Base-by-base conservation (phyloP, 2,888 invertebrate species). In the Zele albiditarsus region DNA sequence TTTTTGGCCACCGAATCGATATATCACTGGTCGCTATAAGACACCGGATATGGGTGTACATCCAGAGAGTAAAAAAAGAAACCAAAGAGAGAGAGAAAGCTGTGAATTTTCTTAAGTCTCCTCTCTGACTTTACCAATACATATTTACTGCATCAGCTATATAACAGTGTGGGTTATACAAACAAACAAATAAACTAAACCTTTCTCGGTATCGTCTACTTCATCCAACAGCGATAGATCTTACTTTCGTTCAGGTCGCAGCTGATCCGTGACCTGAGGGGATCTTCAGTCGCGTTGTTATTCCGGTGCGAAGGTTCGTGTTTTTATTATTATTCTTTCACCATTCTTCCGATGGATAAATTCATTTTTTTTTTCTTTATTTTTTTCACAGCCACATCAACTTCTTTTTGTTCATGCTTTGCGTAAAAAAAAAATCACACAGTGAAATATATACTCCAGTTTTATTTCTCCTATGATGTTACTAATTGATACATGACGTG, bases 221-320 rank as follows among this genome's bases (percentile, higher is more conserved):
- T 27, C 60, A n/a, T 27, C 25, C 27, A 60, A 28, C 60, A 60
- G 25, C 60, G 60, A 60, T 60, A 60, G 60, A 60, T 60, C 60
- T 60, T 60, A 74, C 74, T 62, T 74, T 74, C 69, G 68, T 74
- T 74, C 38, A 62, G 69, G 62, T 62, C 74, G 42, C 74, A 46
- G 25, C 69, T 69, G 69, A 74, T 68, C 69, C 69, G 23, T 67
- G 74, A 74, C 68, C 63, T 16, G 74, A 14, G 49, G 74, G 20
- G 49, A 69, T 74, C 63, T 67, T 28, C 67, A 33, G 23, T 33
- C 46, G 53, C 31, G 14, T 25, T 28, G 53, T 69, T 68, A 46
- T 69, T 74, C 74, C 74, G 74, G 60, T 60, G 60, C 28, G 28
- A 53, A 53, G 53, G 20, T 53, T 53, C 60, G 60, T 60, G 60